Percentiles rank a stretch among this genome's conserved stretches.
Conservation (phyloP, 2,113 vertebrate species). For the Ranitomeya variabilis region DNA sequence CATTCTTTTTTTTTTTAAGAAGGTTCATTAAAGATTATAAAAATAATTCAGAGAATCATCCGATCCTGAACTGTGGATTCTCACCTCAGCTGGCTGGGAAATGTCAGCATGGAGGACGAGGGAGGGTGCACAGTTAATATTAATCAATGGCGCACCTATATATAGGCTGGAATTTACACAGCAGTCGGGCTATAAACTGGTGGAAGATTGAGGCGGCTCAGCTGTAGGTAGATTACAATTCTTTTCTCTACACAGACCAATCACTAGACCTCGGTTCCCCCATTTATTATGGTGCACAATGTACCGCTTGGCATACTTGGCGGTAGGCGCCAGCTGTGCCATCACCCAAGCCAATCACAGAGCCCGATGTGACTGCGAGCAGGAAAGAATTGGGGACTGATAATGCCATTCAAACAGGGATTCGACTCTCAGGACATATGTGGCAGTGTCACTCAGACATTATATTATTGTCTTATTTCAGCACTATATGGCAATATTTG, state of each 20-base stretch:
- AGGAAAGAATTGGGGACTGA: too few relatives aligned
- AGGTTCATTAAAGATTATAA: conserved; percentile 10
- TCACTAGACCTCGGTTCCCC: not conserved
- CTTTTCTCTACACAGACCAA: not conserved
- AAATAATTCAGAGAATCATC: not conserved
- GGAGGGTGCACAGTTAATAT: not conserved
- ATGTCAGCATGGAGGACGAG: conserved; percentile 3
- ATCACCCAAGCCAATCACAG: not conserved
- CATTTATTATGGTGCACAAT: not conserved
- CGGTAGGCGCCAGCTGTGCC: not conserved
- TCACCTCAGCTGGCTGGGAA: not conserved
- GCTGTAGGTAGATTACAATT: conserved; percentile 40
- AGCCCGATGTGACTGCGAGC: not conserved
- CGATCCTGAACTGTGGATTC: not conserved
- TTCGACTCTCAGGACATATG: too few relatives aligned
- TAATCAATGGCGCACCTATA: conserved; percentile 16
- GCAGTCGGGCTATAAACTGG: not conserved
- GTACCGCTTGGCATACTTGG: too few relatives aligned
- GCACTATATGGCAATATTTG: too few relatives aligned
- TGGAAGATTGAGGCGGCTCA: not conserved
- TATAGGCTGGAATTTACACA: conserved; percentile 47
- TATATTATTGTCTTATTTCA: too few relatives aligned
- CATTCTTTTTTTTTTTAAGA: not conserved
- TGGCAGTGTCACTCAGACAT: too few relatives aligned
- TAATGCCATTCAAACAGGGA: too few relatives aligned